Evolutionary conservation across 35 echinoderm and acorn worm species (phyloP), one percentile per base, ranked within the genome.

Genomic region (Lytechinus variegatus): DNA sequence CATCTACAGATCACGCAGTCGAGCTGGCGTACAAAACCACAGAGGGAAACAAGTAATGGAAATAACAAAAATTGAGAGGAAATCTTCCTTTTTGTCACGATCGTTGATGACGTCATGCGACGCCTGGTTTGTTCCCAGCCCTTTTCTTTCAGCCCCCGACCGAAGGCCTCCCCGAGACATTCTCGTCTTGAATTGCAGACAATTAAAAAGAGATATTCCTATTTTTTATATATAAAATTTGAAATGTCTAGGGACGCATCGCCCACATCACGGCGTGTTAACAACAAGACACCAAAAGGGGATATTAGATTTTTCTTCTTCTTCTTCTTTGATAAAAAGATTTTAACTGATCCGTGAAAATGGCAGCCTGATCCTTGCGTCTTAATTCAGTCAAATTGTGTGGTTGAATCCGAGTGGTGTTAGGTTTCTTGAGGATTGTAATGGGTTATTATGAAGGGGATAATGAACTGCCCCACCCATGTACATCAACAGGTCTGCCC

Each of bases 51-150:
- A 19, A 2, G 13, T 11, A 58, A 6, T 58, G 13, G 9, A 9
- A 58, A 58, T 1, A 56, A 56, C 8, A 56, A 56, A 58, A 58
- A 58, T 11, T 58, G 1, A 79, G 66, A 79, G 66, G 66, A 79
- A 79, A 79, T 79, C 66, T 79, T 79, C 66, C 33, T 79, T 79
- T 79, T 79, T 79, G 66, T 79, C 66, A 79, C 21, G 66, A 79
- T 24, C 66, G 66, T 79, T 24, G 19, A 7, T 79, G 66, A 79
- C 66, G 66, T 79, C 66, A 79, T 79, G 66, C n/a, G 21, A 79
- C 19, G 66, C 66, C 4, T 79, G 66, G n/a, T 79, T 79, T 79
- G 14, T 24, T 79, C 66, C 66, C 66, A 79, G n/a, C 66, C 66
- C 66, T 79, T n/a, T 79, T 79, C 66, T 79, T 79, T 79, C 66